Conservation (phyloP, 1,140 invertebrate genomes). For the Panulirus ornatus region DNA sequence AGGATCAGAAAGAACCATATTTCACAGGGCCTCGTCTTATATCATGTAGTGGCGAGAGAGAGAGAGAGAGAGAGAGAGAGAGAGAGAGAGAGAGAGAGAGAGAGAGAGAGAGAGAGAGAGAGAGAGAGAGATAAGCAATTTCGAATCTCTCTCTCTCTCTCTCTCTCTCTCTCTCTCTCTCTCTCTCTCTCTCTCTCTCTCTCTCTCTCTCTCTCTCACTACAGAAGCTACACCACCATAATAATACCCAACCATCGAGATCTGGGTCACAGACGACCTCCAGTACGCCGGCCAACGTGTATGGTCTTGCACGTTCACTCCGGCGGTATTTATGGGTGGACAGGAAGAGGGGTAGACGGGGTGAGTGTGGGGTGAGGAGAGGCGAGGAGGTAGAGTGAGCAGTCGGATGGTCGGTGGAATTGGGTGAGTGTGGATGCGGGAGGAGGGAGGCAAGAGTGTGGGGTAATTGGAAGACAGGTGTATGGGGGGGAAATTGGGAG, state of each 20-base stretch:
- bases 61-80: background rate
- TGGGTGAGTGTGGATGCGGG: too few relatives aligned
- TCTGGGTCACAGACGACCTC: too few relatives aligned
- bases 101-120: background rate
- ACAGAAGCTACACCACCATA: background rate
- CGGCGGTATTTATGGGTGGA: too few relatives aligned
- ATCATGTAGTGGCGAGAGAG: background rate
- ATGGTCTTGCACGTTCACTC: too few relatives aligned
- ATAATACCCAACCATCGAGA: too few relatives aligned
- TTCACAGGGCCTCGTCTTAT: too few relatives aligned
- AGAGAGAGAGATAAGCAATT: background rate
- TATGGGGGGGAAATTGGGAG: background rate
- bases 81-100: background rate
- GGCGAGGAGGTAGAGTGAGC: background rate
- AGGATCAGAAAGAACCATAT: too few relatives aligned
- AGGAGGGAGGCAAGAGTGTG: background rate
- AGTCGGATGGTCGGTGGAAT: too few relatives aligned
- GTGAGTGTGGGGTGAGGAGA: background rate
- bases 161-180: slow-evolving; percentile 27
- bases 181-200: slow-evolving; percentile 45
- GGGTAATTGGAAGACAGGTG: background rate
- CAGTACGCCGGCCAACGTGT: too few relatives aligned
- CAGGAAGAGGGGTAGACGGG: background rate
- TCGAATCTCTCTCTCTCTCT: background rate
- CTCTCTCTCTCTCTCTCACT: slow-evolving; percentile 42